Base-by-base conservation (phyloP, 1,140 invertebrate species). In the Aphis craccivora region DNA sequence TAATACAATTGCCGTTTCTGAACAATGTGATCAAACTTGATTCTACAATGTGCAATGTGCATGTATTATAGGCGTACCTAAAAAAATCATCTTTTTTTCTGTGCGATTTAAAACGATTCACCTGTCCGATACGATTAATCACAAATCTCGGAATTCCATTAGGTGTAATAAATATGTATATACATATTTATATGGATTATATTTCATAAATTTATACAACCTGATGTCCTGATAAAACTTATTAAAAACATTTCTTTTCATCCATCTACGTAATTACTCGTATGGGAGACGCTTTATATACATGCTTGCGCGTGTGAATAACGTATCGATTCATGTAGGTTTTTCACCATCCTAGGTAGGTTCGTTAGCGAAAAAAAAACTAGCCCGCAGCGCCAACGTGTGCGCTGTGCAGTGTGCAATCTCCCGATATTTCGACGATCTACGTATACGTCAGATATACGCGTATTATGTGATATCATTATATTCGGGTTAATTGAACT, bases 401-500 rank as follows among this genome's bases (percentile, higher is more conserved):
- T 22, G 9, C 6, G 37, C 37, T 22, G 22, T 40, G 22, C 81
- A 60, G 55, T 76, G n/a, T 23, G 37, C 35, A 9, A 91, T 43
- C 67, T 81, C 35, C 18, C 90, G 40, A 81, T 91, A 91, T 91
- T 91, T 40, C 60, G 40, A 76, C 30, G 90, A 45, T 67, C 40
- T 25, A 45, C 40, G 30, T 40, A 40, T 25, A 43, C 25, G 20
- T 67, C 40, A 40, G n/a, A n/a, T 91, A 60, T 53, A 67, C 8
- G 55, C 35, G 35, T 35, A 91, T 40, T 9, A 67, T 90, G 35
- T 83, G n/a, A 53, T 92, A 53, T 92, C 43, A 92, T 81, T 91
- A 92, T 92, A 92, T 84, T 92, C 67, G 76, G 45, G 76, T 92
- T 92, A 81, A 81, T 81, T 67, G 89, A 90, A 90, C 89, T 40